Base-by-base conservation (phyloP, 1,140 invertebrate species). In the Drosophila ogumai region DNA sequence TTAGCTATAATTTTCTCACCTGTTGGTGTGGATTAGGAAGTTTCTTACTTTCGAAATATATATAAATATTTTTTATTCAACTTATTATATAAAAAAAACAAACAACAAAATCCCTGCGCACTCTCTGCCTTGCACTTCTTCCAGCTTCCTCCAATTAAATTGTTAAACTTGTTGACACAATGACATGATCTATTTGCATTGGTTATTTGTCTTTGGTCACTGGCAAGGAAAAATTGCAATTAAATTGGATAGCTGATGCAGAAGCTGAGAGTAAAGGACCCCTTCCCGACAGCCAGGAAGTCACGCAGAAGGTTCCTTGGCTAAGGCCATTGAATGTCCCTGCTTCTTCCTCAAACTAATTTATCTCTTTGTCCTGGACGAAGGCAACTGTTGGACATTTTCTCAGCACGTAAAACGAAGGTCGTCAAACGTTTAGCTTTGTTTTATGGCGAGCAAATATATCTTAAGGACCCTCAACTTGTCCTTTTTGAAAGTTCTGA, bases 1-100 rank as follows among this genome's bases (percentile, higher is more conserved):
- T 96, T 95, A 3, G 97, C 96, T 10, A 97, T 96, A 8, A 95
- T 95, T 93, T 97, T 97, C 49, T 25, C 25, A 5, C 25, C 25
- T 25, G 19, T 22, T 22, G 19, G 2, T 22, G 19, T 22, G 19
- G 19, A 1, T 22, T 22, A 22, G 1, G 19, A 22, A 22, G 19
- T 22, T 22, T 22, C 19, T 25, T 25, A 25, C 25, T 28, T 28
- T 28, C 19, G 19, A 22, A 22, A 28, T 6, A 28, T 28, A 28
- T 28, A 28, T 28, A 40, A 0, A 22, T 44, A 13, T 22, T 19
- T 25, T 22, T 9, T 7, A 13, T 46, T 7, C 1, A 22, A 25
- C 25, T 13, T 13, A 32, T 6, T 32, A 31, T 12, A 1, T 31
- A 1, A 28, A 5, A 12, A 1, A 32, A 17, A 17, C 12, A 32